A percentile compares a stretch with the other conserved stretches of the same genome.
Evolutionary conservation across 2,113 vertebrate species (phyloP).

Genomic region (Ophthalmolycus amberensis): DNA sequence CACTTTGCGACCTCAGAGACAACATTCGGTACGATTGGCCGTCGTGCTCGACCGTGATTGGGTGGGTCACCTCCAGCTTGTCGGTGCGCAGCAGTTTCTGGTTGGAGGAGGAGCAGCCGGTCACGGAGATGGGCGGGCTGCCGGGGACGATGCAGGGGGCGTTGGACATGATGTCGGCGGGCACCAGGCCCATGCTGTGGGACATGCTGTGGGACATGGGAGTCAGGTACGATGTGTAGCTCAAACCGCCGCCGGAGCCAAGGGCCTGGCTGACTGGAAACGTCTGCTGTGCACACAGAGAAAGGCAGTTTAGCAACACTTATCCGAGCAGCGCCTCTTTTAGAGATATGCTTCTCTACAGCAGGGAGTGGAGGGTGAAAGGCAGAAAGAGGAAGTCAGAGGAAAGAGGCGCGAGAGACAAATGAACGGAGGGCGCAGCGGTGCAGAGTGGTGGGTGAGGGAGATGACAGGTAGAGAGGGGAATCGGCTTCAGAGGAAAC

Average conservation of each 20-base stretch:
- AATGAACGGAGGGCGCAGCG: slow-evolving; percentile 36
- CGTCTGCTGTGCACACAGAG: slow-evolving; percentile 86
- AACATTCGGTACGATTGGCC: not conserved
- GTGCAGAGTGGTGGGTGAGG: slow-evolving; percentile 11
- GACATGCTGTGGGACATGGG: slow-evolving; percentile 83
- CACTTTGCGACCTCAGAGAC: not conserved
- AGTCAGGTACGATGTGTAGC: slow-evolving; percentile 96
- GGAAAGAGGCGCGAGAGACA: slow-evolving; percentile 17
- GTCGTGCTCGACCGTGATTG: not conserved
- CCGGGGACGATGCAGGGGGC: slow-evolving; percentile 92
- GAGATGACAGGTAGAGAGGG: slow-evolving; percentile 27
- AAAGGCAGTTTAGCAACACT: not conserved
- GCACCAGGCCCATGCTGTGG: slow-evolving; percentile 96
- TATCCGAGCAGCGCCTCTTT: too few species aligned
- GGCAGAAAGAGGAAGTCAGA: slow-evolving; percentile 9
- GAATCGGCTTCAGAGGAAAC: not conserved
- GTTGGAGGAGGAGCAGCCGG: slow-evolving; percentile 87
- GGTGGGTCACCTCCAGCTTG: slow-evolving; percentile 94
- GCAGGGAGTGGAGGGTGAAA: slow-evolving; percentile 12
- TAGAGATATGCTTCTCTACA: not conserved
- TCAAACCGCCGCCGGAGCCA: slow-evolving; percentile 92
- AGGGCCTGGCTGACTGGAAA: slow-evolving; percentile 95
- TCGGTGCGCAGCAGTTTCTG: slow-evolving; percentile 98
- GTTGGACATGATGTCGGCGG: slow-evolving; percentile 95
- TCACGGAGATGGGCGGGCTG: slow-evolving; percentile 91